These are phyloP conservation scores for Falco biarmicus DNA, from an alignment of 2,797 vertebrate genomes.

Conservation along the genomic window DNA sequence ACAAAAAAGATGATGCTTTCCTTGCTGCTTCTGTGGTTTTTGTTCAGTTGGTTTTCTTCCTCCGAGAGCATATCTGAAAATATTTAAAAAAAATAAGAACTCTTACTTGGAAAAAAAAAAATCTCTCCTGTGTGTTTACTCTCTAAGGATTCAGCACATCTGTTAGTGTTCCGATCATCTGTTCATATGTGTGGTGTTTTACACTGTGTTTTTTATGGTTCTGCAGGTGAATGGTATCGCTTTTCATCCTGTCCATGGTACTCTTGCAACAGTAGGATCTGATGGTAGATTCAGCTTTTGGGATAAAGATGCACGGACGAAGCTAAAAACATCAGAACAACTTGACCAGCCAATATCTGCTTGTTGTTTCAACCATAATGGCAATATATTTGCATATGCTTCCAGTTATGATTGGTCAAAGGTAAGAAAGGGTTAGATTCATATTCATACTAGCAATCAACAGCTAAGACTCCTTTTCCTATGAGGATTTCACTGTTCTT, in stretches of 20 bases:
- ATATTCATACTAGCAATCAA: background rate
- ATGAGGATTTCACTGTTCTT: background rate
- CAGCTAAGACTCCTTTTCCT: accelerated
- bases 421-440: constrained; percentile 74
- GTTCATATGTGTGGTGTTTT: background rate
- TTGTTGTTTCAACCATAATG: constrained; percentile 96
- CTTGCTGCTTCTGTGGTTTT: background rate
- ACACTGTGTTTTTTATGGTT: background rate
- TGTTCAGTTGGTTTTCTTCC: accelerated
- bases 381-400: constrained; percentile 97
- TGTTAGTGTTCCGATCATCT: background rate
- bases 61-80: background rate
- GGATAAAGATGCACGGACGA: constrained; percentile 98
- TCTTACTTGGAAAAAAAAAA: too few species aligned
- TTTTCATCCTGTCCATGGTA: constrained; percentile 97
- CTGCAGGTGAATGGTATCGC: constrained; percentile 95
- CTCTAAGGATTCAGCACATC: background rate
- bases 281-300: constrained; percentile 99
- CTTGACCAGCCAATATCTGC: constrained; percentile 96
- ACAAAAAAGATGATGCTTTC: background rate
- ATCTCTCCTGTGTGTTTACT: background rate
- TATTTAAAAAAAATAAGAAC: too few species aligned
- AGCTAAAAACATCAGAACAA: constrained; percentile 98
- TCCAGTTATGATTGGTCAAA: constrained; percentile 99
- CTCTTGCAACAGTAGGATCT: constrained; percentile 95